Evolutionary conservation across 2,113 vertebrate genomes (phyloP).

Genomic region (Egretta garzetta): DNA sequence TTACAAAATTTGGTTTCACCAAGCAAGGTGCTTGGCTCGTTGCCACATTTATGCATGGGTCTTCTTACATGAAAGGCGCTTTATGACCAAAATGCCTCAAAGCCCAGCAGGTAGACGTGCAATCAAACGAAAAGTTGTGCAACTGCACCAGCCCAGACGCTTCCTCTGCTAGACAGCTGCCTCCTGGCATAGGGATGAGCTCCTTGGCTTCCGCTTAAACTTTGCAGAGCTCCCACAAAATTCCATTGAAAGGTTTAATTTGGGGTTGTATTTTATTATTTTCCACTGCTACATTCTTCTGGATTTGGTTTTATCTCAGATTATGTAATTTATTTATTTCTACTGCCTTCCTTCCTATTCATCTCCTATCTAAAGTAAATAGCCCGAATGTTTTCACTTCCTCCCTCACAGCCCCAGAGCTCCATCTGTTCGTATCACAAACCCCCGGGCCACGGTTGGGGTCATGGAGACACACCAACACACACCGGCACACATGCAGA

Average conservation of each 20-base stretch:
- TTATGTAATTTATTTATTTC: not conserved
- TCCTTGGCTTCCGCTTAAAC: not conserved
- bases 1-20: not conserved
- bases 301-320: not conserved
- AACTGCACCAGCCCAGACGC: not conserved
- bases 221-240: not conserved
- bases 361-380: not conserved
- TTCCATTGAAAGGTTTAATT: not conserved
- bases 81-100: not conserved
- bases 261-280: not conserved
- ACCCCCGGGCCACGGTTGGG: accelerated
- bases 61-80: not conserved
- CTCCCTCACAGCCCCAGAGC: not conserved
- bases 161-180: not conserved
- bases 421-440: not conserved
- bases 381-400: not conserved
- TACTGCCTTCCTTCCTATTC: not conserved
- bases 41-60: not conserved
- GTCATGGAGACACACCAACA: not conserved
- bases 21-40: not conserved
- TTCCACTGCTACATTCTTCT: not conserved
- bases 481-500: not conserved
- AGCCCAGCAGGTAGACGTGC: not conserved
- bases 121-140: not conserved
- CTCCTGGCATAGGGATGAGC: not conserved